Conservation (phyloP, 2,888 invertebrate genomes). For the Drosophila quinaria region DNA sequence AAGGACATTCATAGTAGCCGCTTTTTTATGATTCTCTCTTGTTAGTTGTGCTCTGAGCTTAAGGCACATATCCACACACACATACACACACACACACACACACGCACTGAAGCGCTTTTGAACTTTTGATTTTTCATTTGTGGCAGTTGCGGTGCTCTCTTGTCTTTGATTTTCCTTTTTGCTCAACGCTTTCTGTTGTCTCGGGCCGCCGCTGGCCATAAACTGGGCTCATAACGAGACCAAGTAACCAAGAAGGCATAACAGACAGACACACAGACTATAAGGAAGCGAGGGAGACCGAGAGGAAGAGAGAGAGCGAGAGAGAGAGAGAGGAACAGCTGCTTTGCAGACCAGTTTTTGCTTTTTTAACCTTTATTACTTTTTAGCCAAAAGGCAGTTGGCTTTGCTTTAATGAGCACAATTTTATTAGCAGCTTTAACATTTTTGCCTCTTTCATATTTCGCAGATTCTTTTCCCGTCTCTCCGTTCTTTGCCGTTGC, state of each 20-base stretch:
- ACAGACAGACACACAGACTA: conserved; percentile 1
- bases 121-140: conserved; percentile 70
- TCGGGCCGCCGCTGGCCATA: conserved; percentile 59
- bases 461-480: not conserved
- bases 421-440: conserved; percentile 74
- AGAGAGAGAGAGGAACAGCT: not conserved
- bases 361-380: conserved; percentile 69
- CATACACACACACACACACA: conserved; percentile 16
- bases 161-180: conserved; percentile 64
- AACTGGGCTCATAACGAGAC: conserved; percentile 57
- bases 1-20: conserved; percentile 39
- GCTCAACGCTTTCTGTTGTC: conserved; percentile 35
- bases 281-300: not conserved
- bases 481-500: not conserved
- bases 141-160: conserved; percentile 58
- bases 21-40: conserved; percentile 16
- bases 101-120: conserved; percentile 46
- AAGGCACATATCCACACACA: conserved; percentile 2
- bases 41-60: conserved; percentile 19
- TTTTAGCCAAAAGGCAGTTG: conserved; percentile 70
- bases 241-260: conserved; percentile 22
- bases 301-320: not conserved
- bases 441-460: conserved; percentile 32
- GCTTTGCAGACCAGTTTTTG: conserved; percentile 28
- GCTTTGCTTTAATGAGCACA: conserved; percentile 77